Evolutionary conservation across 2,888 invertebrate genomes (phyloP).

Genomic region (Macaria liturata): DNA sequence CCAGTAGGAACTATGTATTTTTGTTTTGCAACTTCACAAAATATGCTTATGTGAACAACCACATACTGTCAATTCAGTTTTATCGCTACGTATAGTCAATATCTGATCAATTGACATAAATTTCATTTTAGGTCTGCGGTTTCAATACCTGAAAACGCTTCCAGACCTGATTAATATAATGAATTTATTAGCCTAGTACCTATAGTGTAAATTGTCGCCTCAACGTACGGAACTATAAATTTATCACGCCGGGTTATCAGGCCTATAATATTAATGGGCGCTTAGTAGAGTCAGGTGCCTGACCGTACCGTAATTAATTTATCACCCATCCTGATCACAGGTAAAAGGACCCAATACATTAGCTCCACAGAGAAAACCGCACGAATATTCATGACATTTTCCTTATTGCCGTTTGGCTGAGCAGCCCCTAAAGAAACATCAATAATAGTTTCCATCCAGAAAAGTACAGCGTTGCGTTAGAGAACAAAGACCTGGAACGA

Average conservation of each 20-base stretch:
- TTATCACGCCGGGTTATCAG: conserved; percentile 16
- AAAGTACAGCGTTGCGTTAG: conserved; percentile 33
- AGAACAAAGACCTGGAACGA: conserved; percentile 43
- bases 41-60: too few relatives aligned
- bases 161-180: not conserved
- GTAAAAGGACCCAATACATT: conserved; percentile 31
- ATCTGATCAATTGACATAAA: too few relatives aligned
- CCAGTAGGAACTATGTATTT: too few relatives aligned
- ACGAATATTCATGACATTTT: conserved; percentile 28
- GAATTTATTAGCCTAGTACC: conserved; percentile 10
- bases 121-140: not conserved
- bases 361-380: conserved; percentile 26
- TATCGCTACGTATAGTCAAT: too few relatives aligned
- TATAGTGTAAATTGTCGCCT: conserved; percentile 12
- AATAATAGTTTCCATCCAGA: conserved; percentile 40
- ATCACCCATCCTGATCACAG: conserved; percentile 24
- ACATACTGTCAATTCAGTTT: too few relatives aligned
- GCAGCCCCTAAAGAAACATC: conserved; percentile 41
- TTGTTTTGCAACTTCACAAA: too few relatives aligned
- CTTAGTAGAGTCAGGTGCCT: conserved; percentile 19
- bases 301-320: conserved; percentile 24
- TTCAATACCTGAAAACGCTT: conserved; percentile 3
- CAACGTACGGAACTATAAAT: conserved; percentile 18
- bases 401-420: conserved; percentile 38
- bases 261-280: conserved; percentile 22